Evolutionary conservation across 1,140 invertebrate genomes (phyloP), one percentile per base, ranked within the genome.

Genomic region (Oncopeltus fasciatus): DNA sequence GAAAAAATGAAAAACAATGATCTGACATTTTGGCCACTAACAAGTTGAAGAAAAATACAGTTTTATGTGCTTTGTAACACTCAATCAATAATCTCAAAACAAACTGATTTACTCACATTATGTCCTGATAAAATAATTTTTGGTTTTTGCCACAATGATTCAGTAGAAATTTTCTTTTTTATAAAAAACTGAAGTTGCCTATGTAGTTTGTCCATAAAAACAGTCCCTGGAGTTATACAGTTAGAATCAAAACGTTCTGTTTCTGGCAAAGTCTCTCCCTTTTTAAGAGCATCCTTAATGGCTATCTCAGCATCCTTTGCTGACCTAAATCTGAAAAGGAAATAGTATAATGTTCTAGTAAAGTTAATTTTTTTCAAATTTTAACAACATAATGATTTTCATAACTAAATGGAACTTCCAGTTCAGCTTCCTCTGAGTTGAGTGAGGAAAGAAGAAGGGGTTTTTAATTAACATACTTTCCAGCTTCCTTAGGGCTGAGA

Each of bases 191-290:
- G 83, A 28, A 98, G 75, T 59, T 93, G 86, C 60, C 87, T 81
- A 67, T 95, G 89, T 9, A 98, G 74, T 21, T 84, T 81, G 0
- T 80, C 82, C 92, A 95, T 95, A 70, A 95, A 95, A 59, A 81
- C 78, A 2, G 92, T 95, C 59, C 94, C 94, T 4, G 95, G 93
- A 2, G 94, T 97, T 60, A 97, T 98, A 72, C 92, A 95, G 74
- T 97, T 97, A 5, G 90, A 95, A 74, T 97, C 94, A 76, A 97
- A 97, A 67, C 87, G 76, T 53, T 86, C 84, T 64, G 86, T 86
- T 12, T 74, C 72, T 0, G 87, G 87, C 51, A 91, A 68, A 1
- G 70, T 72, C 73, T 92, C 85, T 38, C 90, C 90, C 70, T 82
- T 87, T 70, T 75, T 81, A 68, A 75, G 75, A 0, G 93, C 94